Evolutionary conservation across 2,797 vertebrate genomes (phyloP), one percentile per base, ranked within the genome.

Genomic region (Emydoidea blandingii): DNA sequence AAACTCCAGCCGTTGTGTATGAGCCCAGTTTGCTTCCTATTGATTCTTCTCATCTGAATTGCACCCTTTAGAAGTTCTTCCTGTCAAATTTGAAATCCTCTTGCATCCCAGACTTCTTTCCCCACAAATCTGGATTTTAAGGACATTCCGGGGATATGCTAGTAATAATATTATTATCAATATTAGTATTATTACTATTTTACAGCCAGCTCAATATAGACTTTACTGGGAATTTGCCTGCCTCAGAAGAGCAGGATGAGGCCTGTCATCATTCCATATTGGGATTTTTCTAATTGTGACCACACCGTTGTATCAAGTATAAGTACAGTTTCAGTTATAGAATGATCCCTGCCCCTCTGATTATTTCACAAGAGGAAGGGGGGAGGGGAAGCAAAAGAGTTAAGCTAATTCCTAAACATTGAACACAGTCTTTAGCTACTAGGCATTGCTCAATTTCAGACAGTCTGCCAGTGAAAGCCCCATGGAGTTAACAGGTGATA

Each of bases 281-380:
- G 68, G 82, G 91, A 37, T 92, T 16, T 72, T 94, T 79, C 82
- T 86, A 94, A 96, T 92, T 96, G 93, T 91, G 89, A 41, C 52
- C 86, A 93, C 23, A 90, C 82, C 53, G n/a, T 57, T 90, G 78
- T 92, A 83, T 82, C 86, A 93, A 94, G 91, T 34, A 19, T 68
- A 82, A 94, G 81, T 21, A 87, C 18, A 83, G 92, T 5, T 0
- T 92, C 65, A 83, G 86, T 93, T 87, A 1, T 5, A 95, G 83
- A 92, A 84, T 50, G 91, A 29, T 19, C 41, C 54, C 81, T 23
- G 49, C 79, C 78, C 52, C 54, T 82, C 83, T 94, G 83, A 90
- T 76, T 50, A 49, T 80, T 93, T 50, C 79, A 86, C 37, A 92
- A 79, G 47, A 1, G 0, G 41, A 88, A 25, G 2, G 18, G 53